Conservation (phyloP, 2,113 vertebrate genomes). For the Camelus bactrianus region DNA sequence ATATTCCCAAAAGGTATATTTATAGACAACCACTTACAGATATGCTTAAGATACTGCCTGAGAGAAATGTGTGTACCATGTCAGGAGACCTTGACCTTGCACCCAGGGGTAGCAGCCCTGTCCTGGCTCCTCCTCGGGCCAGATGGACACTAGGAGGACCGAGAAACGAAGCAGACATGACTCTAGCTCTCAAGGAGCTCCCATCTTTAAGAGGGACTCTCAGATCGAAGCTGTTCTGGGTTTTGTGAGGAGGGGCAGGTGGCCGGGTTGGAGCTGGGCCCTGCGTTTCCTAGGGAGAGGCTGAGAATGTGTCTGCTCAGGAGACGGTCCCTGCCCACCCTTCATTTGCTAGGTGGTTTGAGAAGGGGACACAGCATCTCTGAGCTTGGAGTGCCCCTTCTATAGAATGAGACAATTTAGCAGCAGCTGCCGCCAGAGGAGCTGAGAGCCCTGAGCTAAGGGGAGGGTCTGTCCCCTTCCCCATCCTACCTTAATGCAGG, state of each 20-base stretch:
- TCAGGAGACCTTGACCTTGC: neutral
- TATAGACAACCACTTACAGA: neutral
- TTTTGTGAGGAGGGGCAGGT: neutral
- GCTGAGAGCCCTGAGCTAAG: neutral
- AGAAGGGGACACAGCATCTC: neutral
- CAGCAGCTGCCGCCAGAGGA: too few species aligned
- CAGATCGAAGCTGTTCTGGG: neutral
- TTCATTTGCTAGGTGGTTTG: neutral
- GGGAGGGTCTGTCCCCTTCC: rapidly evolving
- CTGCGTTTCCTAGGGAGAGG: neutral
- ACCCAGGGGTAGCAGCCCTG: neutral
- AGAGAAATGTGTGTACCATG: neutral
- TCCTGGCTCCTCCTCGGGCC: neutral
- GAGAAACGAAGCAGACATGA: neutral
- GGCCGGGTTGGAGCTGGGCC: neutral
- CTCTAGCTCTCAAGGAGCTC: neutral
- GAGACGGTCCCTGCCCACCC: rapidly evolving
- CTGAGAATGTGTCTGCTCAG: neutral
- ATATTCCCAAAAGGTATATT: neutral
- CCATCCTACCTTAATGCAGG: rapidly evolving
- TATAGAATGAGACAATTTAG: neutral
- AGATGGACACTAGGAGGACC: neutral
- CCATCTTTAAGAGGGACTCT: neutral
- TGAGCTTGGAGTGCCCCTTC: neutral
- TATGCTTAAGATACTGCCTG: neutral